Evolutionary conservation across 2,113 vertebrate genomes (phyloP).

Genomic region (Pterocles burchelli): DNA sequence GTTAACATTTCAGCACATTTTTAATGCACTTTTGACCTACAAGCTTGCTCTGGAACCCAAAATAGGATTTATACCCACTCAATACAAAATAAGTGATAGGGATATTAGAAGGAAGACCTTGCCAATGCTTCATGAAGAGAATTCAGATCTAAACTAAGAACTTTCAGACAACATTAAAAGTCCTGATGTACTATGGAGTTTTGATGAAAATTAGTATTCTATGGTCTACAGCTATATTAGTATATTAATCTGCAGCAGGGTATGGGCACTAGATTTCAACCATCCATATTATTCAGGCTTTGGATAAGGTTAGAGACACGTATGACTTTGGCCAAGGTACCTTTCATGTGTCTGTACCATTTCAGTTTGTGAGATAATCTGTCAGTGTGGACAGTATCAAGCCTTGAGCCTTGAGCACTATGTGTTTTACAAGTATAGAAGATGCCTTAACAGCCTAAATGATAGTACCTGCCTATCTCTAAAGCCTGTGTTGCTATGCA

Average conservation of each 20-base stretch:
- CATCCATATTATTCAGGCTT: background rate
- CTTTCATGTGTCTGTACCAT: background rate
- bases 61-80: background rate
- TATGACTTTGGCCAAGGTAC: background rate
- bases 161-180: background rate
- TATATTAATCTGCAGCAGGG: background rate
- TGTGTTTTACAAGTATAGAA: background rate
- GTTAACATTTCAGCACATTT: constrained; percentile 37
- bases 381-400: background rate
- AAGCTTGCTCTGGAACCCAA: background rate
- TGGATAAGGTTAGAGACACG: background rate
- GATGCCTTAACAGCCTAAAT: background rate
- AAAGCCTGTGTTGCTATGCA: background rate
- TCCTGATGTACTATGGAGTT: background rate
- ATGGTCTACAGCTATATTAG: background rate
- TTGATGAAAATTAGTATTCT: background rate
- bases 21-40: background rate
- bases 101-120: background rate
- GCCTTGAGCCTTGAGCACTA: background rate
- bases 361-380: background rate
- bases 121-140: background rate
- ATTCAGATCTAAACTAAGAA: background rate
- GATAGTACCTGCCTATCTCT: background rate
- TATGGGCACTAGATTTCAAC: background rate
- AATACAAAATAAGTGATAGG: background rate